Conservation (phyloP, 2,888 invertebrate species). For the Drymonia ruficornis region DNA sequence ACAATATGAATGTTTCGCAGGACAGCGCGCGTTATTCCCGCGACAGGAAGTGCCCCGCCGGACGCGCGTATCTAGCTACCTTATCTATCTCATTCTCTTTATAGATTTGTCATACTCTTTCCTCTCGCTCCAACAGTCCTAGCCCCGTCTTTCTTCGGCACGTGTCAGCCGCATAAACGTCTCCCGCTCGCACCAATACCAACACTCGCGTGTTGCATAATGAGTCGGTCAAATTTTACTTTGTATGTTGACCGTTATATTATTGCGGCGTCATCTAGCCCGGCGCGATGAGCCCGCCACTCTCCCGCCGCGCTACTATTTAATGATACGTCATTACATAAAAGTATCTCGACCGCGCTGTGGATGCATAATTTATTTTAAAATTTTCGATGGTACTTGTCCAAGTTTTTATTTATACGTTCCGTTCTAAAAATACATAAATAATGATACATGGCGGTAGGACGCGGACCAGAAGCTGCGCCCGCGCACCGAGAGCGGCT, state of each 20-base stretch:
- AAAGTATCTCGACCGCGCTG: slow-evolving; percentile 43
- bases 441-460: slow-evolving; percentile 29
- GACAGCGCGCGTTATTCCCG: slow-evolving; percentile 46
- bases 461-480: slow-evolving; percentile 55
- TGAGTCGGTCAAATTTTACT: slow-evolving; percentile 76
- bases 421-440: slow-evolving; percentile 39
- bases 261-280: slow-evolving; percentile 65
- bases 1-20: slow-evolving; percentile 45
- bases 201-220: slow-evolving; percentile 71
- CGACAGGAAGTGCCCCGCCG: slow-evolving; percentile 74
- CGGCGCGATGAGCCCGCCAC: slow-evolving; percentile 49
- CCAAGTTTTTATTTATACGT: slow-evolving; percentile 41
- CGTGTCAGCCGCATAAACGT: slow-evolving; percentile 42
- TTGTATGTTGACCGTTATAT: slow-evolving; percentile 71
- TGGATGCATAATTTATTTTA: slow-evolving; percentile 33
- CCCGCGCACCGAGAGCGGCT: slow-evolving; percentile 62
- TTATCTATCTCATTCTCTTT: slow-evolving; percentile 74
- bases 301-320: slow-evolving; percentile 63
- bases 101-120: slow-evolving; percentile 61
- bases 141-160: slow-evolving; percentile 54
- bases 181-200: slow-evolving; percentile 57
- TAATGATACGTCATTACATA: slow-evolving; percentile 61
- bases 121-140: slow-evolving; percentile 56
- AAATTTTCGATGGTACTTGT: slow-evolving; percentile 29
- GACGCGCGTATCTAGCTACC: slow-evolving; percentile 80